Evolutionary conservation across 2,113 vertebrate species (phyloP).

Genomic region (Phyllostomus discolor): DNA sequence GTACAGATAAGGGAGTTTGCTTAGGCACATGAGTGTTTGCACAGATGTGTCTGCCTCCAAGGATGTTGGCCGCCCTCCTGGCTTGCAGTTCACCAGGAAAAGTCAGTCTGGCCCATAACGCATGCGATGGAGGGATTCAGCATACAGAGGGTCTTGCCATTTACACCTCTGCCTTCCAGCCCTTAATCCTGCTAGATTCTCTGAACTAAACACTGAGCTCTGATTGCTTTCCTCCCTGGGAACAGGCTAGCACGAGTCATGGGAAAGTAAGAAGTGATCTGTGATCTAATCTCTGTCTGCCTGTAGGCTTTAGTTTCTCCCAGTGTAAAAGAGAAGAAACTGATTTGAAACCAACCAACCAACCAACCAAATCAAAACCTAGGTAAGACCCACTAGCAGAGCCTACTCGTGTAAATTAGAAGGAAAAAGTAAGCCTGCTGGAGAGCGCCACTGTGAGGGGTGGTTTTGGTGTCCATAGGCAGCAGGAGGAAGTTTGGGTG

Average conservation of each 20-base stretch:
- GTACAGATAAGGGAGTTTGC: background rate
- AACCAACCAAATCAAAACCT: background rate
- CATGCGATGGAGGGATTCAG: background rate
- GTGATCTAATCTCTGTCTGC: background rate
- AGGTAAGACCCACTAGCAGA: background rate
- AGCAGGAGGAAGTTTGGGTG: background rate
- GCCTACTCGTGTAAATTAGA: background rate
- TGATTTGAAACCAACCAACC: background rate
- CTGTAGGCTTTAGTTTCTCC: background rate
- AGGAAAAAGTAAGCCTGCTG: background rate
- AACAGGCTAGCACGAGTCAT: background rate
- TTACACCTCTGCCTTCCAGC: slow-evolving; percentile 16
- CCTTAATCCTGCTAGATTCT: slow-evolving; percentile 29
- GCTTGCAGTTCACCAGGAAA: background rate
- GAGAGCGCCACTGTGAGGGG: background rate
- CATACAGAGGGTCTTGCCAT: background rate
- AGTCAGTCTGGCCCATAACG: background rate
- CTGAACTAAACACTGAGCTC: slow-evolving; percentile 11
- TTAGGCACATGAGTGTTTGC: background rate
- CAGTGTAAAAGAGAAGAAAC: background rate
- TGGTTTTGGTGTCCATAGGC: background rate
- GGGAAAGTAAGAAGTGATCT: background rate
- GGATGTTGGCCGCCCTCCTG: background rate
- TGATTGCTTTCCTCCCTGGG: background rate
- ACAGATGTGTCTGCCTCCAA: background rate